Conservation (phyloP, 2,113 vertebrate species). For the Saimiri boliviensis region DNA sequence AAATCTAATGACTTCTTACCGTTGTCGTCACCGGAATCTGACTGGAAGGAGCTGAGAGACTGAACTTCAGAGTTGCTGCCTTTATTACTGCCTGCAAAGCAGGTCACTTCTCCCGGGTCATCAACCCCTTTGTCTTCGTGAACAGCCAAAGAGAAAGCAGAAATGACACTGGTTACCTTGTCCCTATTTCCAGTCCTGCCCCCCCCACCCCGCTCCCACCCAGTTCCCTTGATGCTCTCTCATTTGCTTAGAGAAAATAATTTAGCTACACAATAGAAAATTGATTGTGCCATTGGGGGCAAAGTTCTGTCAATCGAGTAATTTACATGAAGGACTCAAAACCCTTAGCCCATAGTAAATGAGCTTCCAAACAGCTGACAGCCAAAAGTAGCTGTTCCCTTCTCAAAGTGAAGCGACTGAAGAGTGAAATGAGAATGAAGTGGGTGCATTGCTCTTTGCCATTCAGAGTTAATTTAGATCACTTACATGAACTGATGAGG, state of each 20-base stretch:
- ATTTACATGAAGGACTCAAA: constrained; percentile 70
- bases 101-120: constrained; percentile 93
- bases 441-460: constrained; percentile 42
- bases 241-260: constrained; percentile 63
- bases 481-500: constrained; percentile 64
- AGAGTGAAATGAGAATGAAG: constrained; percentile 49
- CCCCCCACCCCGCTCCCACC: not conserved
- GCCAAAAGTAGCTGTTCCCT: constrained; percentile 3
- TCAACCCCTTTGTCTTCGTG: constrained; percentile 91
- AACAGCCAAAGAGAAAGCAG: constrained; percentile 79
- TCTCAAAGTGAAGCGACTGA: not conserved
- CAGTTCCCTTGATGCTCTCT: not conserved
- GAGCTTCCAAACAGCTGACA: constrained; percentile 75
- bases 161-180: constrained; percentile 65
- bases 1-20: constrained; percentile 86
- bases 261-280: constrained; percentile 60
- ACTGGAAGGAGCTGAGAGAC: constrained; percentile 97
- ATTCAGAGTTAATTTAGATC: constrained; percentile 69
- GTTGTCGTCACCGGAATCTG: constrained; percentile 97
- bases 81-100: constrained; percentile 96
- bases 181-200: constrained; percentile 13
- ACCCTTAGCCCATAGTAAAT: constrained; percentile 54
- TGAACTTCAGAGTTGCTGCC: constrained; percentile 97
- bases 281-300: constrained; percentile 48
- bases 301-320: constrained; percentile 65